phyloP scores from a whole-genome alignment of 2,797 vertebrate species.

The Oryzias sinensis region DNA sequence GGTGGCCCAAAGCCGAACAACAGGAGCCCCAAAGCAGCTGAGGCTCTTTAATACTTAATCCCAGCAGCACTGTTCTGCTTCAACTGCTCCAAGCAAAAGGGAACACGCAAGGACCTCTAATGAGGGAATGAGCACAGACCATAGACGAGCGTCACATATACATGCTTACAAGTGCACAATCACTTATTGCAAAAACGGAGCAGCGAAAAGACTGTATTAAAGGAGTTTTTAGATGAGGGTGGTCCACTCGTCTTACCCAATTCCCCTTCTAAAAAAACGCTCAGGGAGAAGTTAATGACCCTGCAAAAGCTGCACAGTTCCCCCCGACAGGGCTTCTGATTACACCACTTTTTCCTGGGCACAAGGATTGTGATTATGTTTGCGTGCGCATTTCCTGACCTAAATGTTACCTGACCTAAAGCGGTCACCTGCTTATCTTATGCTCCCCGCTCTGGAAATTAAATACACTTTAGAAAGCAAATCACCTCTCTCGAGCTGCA shows the following conservation, averaged over 20 bases:
- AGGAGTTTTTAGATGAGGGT: slow-evolving; percentile 26
- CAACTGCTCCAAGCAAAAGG: slow-evolving; percentile 39
- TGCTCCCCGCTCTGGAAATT: slow-evolving; percentile 43
- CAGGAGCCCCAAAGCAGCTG: slow-evolving; percentile 65
- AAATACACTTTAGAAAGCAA: slow-evolving; percentile 39
- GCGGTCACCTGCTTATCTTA: slow-evolving; percentile 55
- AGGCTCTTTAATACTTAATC: slow-evolving; percentile 73
- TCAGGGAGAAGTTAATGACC: slow-evolving; percentile 69
- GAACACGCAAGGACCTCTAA: slow-evolving; percentile 43
- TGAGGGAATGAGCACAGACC: slow-evolving; percentile 42
- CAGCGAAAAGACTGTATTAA: slow-evolving; percentile 29
- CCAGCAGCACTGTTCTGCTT: slow-evolving; percentile 49
- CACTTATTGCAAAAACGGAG: slow-evolving; percentile 24
- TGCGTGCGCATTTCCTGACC: slow-evolving; percentile 17
- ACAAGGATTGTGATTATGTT: slow-evolving; percentile 27
- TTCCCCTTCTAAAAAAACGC: slow-evolving; percentile 51
- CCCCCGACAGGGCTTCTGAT: slow-evolving; percentile 61
- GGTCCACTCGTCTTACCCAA: slow-evolving; percentile 49
- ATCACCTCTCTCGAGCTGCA: slow-evolving; percentile 28
- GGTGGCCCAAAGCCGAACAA: slow-evolving; percentile 62
- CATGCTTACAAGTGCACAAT: slow-evolving; percentile 29
- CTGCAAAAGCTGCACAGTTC: slow-evolving; percentile 54
- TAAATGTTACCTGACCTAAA: slow-evolving; percentile 57
- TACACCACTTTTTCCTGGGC: slow-evolving; percentile 49
- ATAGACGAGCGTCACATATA: slow-evolving; percentile 13